A percentile compares a stretch with the other conserved stretches of the same genome.
These are phyloP conservation scores for Poecilia latipinna DNA, from an alignment of 2,113 vertebrate genomes.

Conservation along the genomic window DNA sequence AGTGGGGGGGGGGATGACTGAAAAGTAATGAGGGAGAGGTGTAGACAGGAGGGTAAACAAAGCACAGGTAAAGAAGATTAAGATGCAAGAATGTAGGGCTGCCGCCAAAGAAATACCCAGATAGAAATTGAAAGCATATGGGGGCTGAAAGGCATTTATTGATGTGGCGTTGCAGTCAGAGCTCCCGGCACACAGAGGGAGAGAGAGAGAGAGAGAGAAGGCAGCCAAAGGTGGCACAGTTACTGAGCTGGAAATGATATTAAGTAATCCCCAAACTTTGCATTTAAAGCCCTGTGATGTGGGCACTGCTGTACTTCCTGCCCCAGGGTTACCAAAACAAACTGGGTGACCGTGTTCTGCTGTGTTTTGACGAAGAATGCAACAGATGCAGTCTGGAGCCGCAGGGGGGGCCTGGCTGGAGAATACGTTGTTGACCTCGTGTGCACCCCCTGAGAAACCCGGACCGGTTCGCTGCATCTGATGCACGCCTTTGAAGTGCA, in stretches of 20 bases:
- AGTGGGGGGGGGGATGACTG: no score
- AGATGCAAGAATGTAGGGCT: constrained; percentile 28
- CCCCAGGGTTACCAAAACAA: constrained; percentile 72
- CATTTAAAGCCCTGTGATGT: constrained; percentile 52
- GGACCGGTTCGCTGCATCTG: constrained; percentile 32
- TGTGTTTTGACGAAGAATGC: constrained; percentile 63
- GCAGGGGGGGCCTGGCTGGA: constrained; percentile 54
- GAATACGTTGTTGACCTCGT: constrained; percentile 69
- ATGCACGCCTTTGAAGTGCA: constrained; percentile 58
- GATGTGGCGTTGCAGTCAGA: constrained; percentile 39
- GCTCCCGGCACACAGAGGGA: constrained; percentile 45
- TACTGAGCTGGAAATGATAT: constrained; percentile 63
- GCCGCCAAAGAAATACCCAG: constrained; percentile 30
- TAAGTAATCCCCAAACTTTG: constrained; percentile 43
- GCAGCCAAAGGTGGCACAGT: constrained; percentile 63
- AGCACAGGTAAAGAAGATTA: constrained; percentile 51
- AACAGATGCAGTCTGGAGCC: constrained; percentile 69
- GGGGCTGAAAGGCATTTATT: constrained; percentile 35
- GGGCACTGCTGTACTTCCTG: constrained; percentile 52
- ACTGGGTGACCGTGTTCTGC: constrained; percentile 56
- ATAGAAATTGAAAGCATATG: constrained; percentile 39
- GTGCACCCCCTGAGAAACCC: constrained; percentile 61
- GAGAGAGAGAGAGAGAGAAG: constrained; percentile 16
- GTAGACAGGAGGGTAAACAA: constrained; percentile 57
- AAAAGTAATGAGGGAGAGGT: no score